Evolutionary conservation across 2,888 invertebrate species (phyloP).

Genomic region (Tanytarsus gracilentus): DNA sequence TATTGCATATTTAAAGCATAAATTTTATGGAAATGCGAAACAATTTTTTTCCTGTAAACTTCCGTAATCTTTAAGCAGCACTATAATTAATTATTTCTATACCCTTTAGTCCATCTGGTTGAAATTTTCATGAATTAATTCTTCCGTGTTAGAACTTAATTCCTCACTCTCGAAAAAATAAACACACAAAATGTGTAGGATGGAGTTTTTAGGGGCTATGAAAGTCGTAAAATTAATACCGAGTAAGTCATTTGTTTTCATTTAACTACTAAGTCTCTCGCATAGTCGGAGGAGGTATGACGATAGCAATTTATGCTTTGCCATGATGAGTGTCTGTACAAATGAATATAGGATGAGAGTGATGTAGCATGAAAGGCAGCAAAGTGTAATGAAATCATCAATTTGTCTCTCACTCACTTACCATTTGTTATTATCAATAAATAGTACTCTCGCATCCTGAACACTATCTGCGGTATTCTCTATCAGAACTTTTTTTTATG

Average conservation of each 20-base stretch:
- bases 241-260: not conserved
- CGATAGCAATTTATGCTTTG: not conserved
- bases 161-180: not conserved
- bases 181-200: not conserved
- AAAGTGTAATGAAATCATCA: conserved; percentile 3
- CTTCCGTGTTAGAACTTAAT: not conserved
- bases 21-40: conserved; percentile 5
- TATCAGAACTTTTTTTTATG: not conserved
- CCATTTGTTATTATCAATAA: no score
- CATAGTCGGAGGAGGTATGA: not conserved
- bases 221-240: conserved; percentile 1
- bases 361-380: not conserved
- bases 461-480: no score
- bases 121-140: not conserved
- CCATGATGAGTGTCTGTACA: not conserved
- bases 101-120: conserved; percentile 2
- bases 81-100: conserved; percentile 2
- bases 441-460: no score
- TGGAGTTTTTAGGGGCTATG: not conserved
- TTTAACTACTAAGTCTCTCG: not conserved
- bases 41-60: not conserved
- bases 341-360: not conserved
- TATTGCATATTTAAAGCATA: conserved; percentile 2
- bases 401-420: no score
- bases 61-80: not conserved